Base-by-base conservation (phyloP, 1,140 invertebrate genomes). In the Uloborus diversus region DNA sequence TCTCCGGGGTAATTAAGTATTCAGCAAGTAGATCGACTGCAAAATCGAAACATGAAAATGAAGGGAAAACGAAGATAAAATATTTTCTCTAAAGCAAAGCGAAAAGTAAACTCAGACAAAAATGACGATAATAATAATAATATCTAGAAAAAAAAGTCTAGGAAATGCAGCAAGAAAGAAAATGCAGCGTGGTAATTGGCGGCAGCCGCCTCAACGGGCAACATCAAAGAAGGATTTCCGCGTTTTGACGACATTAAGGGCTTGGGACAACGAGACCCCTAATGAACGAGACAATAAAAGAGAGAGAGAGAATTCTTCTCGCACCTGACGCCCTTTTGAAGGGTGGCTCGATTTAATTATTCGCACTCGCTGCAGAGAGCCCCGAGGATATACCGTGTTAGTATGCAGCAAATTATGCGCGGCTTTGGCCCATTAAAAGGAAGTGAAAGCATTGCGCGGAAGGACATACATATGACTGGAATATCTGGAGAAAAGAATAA, bases 291-390 rank as follows among this genome's bases (percentile, higher is more conserved):
- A 73, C 69, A 73, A 73, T 73, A 37, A 47, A 73, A 27, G 35
- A 49, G 49, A 53, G 49, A 32, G 68, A 23, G 35, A 57, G 37
- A 42, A 57, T 20, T 56, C 20, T 30, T 33, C 30, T 47, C 32
- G 56, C 69, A 73, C 69, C 69, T 73, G 69, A 73, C 69, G 69
- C 69, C 57, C 68, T 57, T 70, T 70, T 70, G 68, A 70, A 70
- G 68, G 57, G n/a, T n/a, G n/a, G n/a, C n/a, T 53, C 51, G 49
- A 70, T 70, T 73, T 73, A 73, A 73, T 73, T 73, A 73, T 73
- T 61, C 56, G 53, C 25, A 53, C 47, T 37, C 28, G 47, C 25
- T 23, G 30, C 59, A 35, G 32, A 7, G 11, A 4, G 14, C n/a
- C 25, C 37, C 49, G 49, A 20, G 51, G 66, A 14, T 20, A 9